Conservation (phyloP, 1,140 invertebrate genomes). For the Limonius californicus region DNA sequence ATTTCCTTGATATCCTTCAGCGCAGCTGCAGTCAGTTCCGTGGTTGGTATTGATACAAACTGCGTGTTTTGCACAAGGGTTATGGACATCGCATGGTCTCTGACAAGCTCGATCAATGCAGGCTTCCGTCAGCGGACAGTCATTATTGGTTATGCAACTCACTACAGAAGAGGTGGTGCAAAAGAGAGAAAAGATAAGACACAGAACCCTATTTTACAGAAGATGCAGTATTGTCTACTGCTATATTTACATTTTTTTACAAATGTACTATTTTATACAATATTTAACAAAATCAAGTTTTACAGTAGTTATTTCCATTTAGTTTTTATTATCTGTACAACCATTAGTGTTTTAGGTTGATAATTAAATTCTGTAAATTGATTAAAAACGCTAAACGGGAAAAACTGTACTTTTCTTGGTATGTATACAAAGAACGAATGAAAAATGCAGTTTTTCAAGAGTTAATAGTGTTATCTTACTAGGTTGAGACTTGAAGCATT, state of each 20-base stretch:
- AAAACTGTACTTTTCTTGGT: too few relatives aligned
- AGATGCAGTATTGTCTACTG: slow-evolving; percentile 35
- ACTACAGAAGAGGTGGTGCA: slow-evolving; percentile 52
- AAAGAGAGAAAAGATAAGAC: slow-evolving; percentile 45
- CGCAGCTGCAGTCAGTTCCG: slow-evolving; percentile 77
- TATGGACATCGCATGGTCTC: slow-evolving; percentile 75
- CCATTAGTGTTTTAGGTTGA: background rate
- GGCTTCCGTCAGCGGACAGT: slow-evolving; percentile 74
- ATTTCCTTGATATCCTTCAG: slow-evolving; percentile 80
- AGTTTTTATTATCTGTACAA: too few relatives aligned
- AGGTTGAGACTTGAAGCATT: slow-evolving; percentile 64
- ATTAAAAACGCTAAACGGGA: background rate
- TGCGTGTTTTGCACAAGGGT: slow-evolving; percentile 79
- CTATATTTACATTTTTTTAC: slow-evolving; percentile 24
- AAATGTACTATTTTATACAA: slow-evolving; percentile 25
- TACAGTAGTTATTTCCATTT: too few relatives aligned
- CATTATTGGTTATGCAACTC: slow-evolving; percentile 75
- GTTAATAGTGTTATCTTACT: slow-evolving; percentile 55
- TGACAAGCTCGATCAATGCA: slow-evolving; percentile 77
- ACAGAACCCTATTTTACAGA: slow-evolving; percentile 38
- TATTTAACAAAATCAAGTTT: slow-evolving; percentile 18
- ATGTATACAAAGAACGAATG: background rate
- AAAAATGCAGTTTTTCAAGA: background rate
- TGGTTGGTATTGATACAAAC: slow-evolving; percentile 87
- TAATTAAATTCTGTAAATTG: background rate